A percentile compares a stretch with the other conserved stretches of the same genome.
These are phyloP conservation scores for Pseudonaja textilis DNA, from an alignment of 2,113 vertebrate species.

Conservation along the genomic window DNA sequence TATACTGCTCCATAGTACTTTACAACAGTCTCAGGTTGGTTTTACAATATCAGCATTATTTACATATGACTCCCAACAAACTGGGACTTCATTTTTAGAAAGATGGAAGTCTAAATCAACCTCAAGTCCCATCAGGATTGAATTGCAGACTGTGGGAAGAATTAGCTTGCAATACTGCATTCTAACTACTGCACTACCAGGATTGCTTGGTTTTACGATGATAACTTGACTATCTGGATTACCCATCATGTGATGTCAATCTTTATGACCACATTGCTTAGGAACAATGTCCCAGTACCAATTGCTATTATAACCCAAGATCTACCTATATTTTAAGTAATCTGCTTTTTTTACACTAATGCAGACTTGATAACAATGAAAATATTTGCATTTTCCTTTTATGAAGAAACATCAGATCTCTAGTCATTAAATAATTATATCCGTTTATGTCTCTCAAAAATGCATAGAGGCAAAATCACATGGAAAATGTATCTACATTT, in stretches of 20 bases:
- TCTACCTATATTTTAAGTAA: background rate
- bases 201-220: background rate
- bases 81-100: background rate
- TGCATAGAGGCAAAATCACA: background rate
- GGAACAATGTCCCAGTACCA: background rate
- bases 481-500: background rate
- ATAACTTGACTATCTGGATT: background rate
- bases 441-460: background rate
- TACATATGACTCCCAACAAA: too few species aligned
- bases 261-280: background rate
- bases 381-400: background rate
- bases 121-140: too few species aligned
- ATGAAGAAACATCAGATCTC: background rate
- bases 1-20: background rate
- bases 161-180: background rate
- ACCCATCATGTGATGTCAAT: background rate
- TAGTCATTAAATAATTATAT: background rate
- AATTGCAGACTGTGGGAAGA: too few species aligned
- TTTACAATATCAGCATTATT: background rate
- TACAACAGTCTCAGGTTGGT: background rate
- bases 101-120: too few species aligned
- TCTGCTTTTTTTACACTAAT: background rate
- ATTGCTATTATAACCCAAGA: background rate
- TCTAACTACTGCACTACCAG: background rate
- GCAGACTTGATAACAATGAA: background rate